Evolutionary conservation across 1,140 invertebrate species (phyloP).

Genomic region (Dreissena polymorpha): DNA sequence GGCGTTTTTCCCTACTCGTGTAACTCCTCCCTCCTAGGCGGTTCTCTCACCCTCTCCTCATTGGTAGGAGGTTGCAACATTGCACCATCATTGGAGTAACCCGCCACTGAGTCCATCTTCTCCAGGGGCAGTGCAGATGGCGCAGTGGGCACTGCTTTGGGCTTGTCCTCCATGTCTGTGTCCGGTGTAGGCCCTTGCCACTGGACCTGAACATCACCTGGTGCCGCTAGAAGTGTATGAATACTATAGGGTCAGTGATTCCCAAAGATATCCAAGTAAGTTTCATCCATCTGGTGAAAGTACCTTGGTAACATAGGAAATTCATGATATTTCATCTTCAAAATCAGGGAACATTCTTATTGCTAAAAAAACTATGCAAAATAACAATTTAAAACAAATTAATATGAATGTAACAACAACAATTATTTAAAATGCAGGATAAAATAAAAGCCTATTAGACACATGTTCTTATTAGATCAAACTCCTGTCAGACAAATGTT

Average conservation of each 20-base stretch:
- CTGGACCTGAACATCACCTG: conserved; percentile 29
- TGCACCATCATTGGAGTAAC: conserved; percentile 80
- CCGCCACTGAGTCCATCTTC: conserved; percentile 79
- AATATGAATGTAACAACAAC: too few species aligned
- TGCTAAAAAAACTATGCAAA: too few species aligned
- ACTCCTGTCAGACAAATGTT: too few species aligned
- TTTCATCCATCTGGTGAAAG: neutral
- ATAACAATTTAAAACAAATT: too few species aligned
- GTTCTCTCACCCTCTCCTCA: conserved; percentile 63
- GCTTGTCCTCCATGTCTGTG: conserved; percentile 79
- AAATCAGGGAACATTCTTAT: too few species aligned
- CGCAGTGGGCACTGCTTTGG: conserved; percentile 56
- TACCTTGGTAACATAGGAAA: neutral
- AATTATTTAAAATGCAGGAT: too few species aligned
- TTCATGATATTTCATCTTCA: neutral
- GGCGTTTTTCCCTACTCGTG: conserved; percentile 7
- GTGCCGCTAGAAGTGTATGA: neutral
- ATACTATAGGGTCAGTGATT: conserved; percentile 1
- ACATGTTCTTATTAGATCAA: too few species aligned
- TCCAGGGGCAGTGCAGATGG: conserved; percentile 81
- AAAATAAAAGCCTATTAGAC: too few species aligned
- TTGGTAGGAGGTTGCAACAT: conserved; percentile 77
- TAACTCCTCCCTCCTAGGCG: conserved; percentile 65
- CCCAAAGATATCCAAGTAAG: neutral
- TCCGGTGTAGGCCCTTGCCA: conserved; percentile 67